Base-by-base conservation (phyloP, 2,113 vertebrate genomes). In the Spheniscus mendiculus region DNA sequence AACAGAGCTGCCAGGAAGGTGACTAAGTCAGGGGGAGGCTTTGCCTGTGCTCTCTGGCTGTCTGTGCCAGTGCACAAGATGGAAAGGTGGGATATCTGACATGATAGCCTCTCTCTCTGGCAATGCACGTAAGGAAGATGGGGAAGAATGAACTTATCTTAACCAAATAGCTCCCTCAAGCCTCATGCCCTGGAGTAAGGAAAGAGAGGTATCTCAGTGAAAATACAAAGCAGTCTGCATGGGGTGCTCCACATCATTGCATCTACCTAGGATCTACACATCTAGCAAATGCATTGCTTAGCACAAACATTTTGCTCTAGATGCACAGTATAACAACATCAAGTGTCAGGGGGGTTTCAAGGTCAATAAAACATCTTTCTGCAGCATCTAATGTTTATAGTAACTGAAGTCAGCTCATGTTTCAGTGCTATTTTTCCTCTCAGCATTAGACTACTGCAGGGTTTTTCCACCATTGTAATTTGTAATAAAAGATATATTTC, bases 391-490 rank as follows among this genome's bases (percentile, higher is more conserved):
- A 77, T 83, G 94, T 94, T 95, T 95, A 88, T 92, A 59, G 80
- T 69, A 91, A 95, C 76, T 95, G 77, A 97, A 92, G 34, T 74
- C 44, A 78, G 56, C 45, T 94, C 86, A 87, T 42, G 47, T 96
- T 95, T 97, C 87, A 89, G 16, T 69, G 65, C 38, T 90, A 93
- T 94, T 93, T 96, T 97, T 90, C 97, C 59, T 96, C 59, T 83
- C 66, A 90, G 55, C 76, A n/a, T 78, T 87, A 92, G 67, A 34
- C 79, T 91, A 78, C 70, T 92, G 62, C 73, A 87, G 86, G 87
- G n/a, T 93, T 96, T 96, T 93, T 61, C 69, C 83, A 90, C 71
- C 52, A 86, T 93, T 93, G 74, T 89, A 77, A 96, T 90, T 79
- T 71, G 49, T 81, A 94, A 93, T 91, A 95, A 96, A 95, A 95